phyloP scores from a whole-genome alignment of 2,888 invertebrate species.

The Cotesia congregata region DNA sequence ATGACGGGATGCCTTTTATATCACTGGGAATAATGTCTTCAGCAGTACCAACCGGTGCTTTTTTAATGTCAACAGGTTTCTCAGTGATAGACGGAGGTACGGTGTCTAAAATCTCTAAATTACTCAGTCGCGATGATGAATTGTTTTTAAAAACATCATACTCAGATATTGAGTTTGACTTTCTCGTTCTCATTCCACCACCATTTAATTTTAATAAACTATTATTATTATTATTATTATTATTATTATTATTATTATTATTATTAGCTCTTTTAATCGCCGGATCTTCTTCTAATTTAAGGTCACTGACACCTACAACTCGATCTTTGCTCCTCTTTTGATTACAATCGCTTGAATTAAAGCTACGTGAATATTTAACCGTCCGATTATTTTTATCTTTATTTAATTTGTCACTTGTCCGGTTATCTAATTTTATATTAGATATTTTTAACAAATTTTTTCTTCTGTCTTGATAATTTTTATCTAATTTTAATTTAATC shows the following conservation, averaged over 20 bases:
- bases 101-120: conserved; percentile 61
- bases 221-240: background rate
- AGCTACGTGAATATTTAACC: background rate
- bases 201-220: conserved; percentile 42
- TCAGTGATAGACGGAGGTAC: conserved; percentile 56
- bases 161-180: conserved; percentile 18
- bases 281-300: background rate
- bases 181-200: conserved; percentile 25
- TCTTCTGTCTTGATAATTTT: conserved; percentile 3
- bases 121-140: conserved; percentile 60
- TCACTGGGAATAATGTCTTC: conserved; percentile 51
- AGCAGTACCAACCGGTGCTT: conserved; percentile 48
- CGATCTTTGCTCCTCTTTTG: conserved; percentile 17
- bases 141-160: conserved; percentile 36
- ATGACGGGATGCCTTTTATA: conserved; percentile 59
- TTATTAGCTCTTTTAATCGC: background rate
- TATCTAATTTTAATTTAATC: background rate
- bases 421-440: background rate
- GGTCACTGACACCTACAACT: conserved; percentile 47
- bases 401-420: no score
- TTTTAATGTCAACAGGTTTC: conserved; percentile 62
- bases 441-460: conserved; percentile 14
- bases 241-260: background rate
- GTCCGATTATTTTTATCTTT: conserved; percentile 41
- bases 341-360: background rate